Percentiles rank a stretch among this genome's conserved stretches.
phyloP scores from a whole-genome alignment of 2,888 invertebrate genomes.

The Lucinisca nassula region DNA sequence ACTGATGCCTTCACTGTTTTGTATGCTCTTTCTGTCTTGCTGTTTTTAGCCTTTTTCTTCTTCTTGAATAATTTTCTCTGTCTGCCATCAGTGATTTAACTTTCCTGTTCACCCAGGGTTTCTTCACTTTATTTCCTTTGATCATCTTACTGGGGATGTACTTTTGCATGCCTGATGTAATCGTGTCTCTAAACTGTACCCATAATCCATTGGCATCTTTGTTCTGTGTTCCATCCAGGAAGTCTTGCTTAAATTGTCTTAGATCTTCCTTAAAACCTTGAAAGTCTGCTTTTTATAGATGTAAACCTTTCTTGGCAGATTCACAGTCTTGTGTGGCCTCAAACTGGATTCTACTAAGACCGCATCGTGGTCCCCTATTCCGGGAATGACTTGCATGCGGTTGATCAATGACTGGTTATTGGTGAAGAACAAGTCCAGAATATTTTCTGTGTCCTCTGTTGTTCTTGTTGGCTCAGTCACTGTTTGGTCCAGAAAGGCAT shows the following conservation, averaged over 20 bases:
- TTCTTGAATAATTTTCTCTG: neutral
- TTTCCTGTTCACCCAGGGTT: neutral
- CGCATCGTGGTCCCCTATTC: conserved; percentile 40
- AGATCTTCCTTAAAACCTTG: conserved; percentile 18
- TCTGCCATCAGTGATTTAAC: neutral
- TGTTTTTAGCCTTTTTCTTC: neutral
- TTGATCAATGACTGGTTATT: conserved; percentile 32
- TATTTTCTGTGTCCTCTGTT: conserved; percentile 29
- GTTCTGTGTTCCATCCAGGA: neutral
- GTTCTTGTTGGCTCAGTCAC: conserved; percentile 33
- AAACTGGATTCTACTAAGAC: conserved; percentile 39
- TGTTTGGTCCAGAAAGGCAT: conserved; percentile 34
- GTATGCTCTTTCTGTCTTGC: neutral
- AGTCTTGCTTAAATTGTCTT: neutral
- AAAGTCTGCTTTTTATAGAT: conserved; percentile 41
- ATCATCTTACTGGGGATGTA: neutral
- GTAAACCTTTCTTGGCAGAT: conserved; percentile 35
- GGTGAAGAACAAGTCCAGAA: conserved; percentile 40
- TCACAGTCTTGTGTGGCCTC: conserved; percentile 15
- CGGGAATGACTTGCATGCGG: conserved; percentile 18
- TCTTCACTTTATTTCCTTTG: neutral
- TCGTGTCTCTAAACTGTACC: neutral
- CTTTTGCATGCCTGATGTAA: neutral
- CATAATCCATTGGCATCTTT: neutral
- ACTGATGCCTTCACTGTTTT: neutral